Evolutionary conservation across 2,888 invertebrate genomes (phyloP).

Genomic region (Zygogramma bicolorata): DNA sequence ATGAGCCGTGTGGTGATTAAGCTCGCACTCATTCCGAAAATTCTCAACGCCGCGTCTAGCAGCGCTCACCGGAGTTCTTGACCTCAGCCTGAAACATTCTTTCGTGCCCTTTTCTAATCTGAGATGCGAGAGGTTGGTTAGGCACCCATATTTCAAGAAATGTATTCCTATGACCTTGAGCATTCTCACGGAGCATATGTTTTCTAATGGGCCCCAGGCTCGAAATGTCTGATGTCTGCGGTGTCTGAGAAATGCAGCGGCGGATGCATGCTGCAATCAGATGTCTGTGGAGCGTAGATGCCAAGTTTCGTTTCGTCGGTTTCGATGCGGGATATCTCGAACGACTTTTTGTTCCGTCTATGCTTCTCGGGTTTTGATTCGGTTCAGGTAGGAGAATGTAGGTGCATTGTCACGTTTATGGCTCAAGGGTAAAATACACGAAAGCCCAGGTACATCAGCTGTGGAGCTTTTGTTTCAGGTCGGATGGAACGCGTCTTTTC

Average conservation of each 20-base stretch:
- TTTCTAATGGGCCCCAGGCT: constrained; percentile 28
- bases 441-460: not conserved
- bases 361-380: not conserved
- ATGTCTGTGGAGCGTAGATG: not conserved
- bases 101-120: constrained; percentile 26
- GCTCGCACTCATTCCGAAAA: constrained; percentile 29
- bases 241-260: constrained; percentile 11
- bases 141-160: constrained; percentile 21
- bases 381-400: not conserved
- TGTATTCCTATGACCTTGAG: constrained; percentile 22
- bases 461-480: not conserved
- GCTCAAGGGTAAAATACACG: not conserved
- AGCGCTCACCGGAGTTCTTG: constrained; percentile 26
- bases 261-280: not conserved
- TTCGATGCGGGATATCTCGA: not conserved
- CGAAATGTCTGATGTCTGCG: constrained; percentile 20
- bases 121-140: constrained; percentile 9
- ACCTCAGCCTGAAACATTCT: constrained; percentile 29
- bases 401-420: not conserved
- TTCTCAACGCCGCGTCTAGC: constrained; percentile 25
- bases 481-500: too few relatives aligned
- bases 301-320: not conserved
- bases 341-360: not conserved
- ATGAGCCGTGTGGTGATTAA: constrained; percentile 29
- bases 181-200: constrained; percentile 30